Percentiles rank a stretch among this genome's conserved stretches.
phyloP scores from a whole-genome alignment of 2,888 invertebrate genomes.

The Phlogophora meticulosa region DNA sequence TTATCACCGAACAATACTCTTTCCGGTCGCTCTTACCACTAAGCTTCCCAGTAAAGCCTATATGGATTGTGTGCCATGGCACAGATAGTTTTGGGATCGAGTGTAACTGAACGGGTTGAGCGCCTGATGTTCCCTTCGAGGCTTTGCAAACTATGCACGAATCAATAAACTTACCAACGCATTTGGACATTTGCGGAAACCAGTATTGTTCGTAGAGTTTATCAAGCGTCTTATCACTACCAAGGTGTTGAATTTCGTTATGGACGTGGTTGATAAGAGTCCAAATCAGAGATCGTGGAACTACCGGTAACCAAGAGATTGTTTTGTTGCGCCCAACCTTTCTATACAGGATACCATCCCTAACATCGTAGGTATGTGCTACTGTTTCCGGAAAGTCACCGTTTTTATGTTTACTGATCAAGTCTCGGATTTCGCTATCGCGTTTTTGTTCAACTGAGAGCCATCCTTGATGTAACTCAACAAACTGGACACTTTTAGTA shows the following conservation, averaged over 20 bases:
- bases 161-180: slow-evolving; percentile 17
- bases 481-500: slow-evolving; percentile 38
- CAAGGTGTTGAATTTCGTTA: slow-evolving; percentile 10
- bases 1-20: slow-evolving; percentile 50
- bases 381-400: slow-evolving; percentile 14
- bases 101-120: slow-evolving; percentile 20
- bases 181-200: slow-evolving; percentile 20
- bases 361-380: slow-evolving; percentile 61
- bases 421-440: slow-evolving; percentile 56
- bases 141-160: slow-evolving; percentile 27
- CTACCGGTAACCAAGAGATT: too few relatives aligned
- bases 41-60: too few relatives aligned
- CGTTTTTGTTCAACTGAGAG: slow-evolving; percentile 65
- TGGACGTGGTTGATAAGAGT: slow-evolving; percentile 42
- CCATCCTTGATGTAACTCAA: slow-evolving; percentile 61
- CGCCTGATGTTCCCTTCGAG: slow-evolving; percentile 25
- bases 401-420: slow-evolving; percentile 42
- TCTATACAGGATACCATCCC: slow-evolving; percentile 58
- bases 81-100: too few relatives aligned
- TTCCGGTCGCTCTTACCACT: too few relatives aligned
- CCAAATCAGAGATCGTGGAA: too few relatives aligned
- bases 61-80: too few relatives aligned
- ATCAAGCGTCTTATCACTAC: slow-evolving; percentile 2
- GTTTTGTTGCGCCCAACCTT: slow-evolving; percentile 57
- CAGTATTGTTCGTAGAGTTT: slow-evolving; percentile 25